Conservation (phyloP, 2,113 vertebrate genomes). For the Silurus glanis region DNA sequence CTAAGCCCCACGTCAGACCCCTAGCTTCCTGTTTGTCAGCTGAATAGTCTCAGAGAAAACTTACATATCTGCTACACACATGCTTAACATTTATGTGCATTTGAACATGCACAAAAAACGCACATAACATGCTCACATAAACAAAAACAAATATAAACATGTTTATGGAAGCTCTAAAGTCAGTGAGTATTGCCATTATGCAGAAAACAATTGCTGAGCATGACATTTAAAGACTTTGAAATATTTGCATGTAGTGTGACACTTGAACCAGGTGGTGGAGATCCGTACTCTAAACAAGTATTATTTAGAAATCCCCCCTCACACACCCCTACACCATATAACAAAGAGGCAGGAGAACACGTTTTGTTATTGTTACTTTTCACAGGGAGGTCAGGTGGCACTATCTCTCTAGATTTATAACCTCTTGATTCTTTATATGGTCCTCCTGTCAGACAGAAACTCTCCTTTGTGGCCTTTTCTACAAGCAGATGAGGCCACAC, state of each 20-base stretch:
- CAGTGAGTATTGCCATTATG: conserved; percentile 8
- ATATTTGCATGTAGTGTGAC: not conserved
- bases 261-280: not conserved
- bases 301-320: not conserved
- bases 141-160: not conserved
- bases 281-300: not conserved
- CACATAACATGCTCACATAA: not conserved
- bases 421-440: conserved; percentile 19
- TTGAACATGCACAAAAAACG: not conserved
- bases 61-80: not conserved
- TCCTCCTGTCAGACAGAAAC: conserved; percentile 43
- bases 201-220: not conserved
- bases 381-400: conserved; percentile 18
- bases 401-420: conserved; percentile 38
- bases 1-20: conserved; percentile 56
- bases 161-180: not conserved
- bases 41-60: conserved; percentile 60
- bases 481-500: conserved; percentile 39
- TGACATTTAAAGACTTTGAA: conserved; percentile 6
- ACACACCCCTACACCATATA: not conserved
- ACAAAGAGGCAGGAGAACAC: not conserved
- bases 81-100: not conserved
- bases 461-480: conserved; percentile 51
- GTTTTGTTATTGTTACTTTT: not conserved
- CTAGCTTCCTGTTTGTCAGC: conserved; percentile 68